Conservation (phyloP, 2,888 invertebrate genomes). For the Gibbula magus region DNA sequence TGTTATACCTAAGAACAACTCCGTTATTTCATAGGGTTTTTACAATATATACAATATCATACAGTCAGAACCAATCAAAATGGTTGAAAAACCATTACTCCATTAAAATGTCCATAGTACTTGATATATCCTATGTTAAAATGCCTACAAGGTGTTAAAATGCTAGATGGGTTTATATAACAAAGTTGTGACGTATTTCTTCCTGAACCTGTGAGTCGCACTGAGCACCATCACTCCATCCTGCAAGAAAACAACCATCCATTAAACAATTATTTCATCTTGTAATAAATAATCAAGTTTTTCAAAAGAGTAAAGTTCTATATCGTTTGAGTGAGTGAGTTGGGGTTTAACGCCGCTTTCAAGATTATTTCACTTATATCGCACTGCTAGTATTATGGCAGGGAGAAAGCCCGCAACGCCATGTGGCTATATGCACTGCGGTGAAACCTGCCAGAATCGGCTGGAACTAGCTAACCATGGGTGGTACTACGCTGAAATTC, state of each 20-base stretch:
- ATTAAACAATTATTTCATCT: not conserved
- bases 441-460: too few species aligned
- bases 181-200: conserved; percentile 99
- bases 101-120: conserved; percentile 9
- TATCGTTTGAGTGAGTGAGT: too few species aligned
- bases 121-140: conserved; percentile 18
- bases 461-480: too few species aligned
- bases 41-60: conserved; percentile 19
- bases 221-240: conserved; percentile 99
- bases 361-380: too few species aligned
- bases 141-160: conserved; percentile 9
- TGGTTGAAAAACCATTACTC: conserved; percentile 9
- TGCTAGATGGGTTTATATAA: conserved; percentile 94
- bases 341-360: too few species aligned
- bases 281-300: too few species aligned
- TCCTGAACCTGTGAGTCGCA: conserved; percentile 97
- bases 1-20: not conserved
- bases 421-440: too few species aligned
- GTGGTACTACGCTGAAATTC: too few species aligned
- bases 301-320: too few species aligned
- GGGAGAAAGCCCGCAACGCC: too few species aligned
- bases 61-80: conserved; percentile 6
- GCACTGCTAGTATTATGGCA: too few species aligned
- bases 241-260: conserved; percentile 64
- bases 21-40: not conserved